A percentile compares a stretch with the other conserved stretches of the same genome.
phyloP scores from a whole-genome alignment of 2,113 vertebrate species.

The Cygnus buccinator region DNA sequence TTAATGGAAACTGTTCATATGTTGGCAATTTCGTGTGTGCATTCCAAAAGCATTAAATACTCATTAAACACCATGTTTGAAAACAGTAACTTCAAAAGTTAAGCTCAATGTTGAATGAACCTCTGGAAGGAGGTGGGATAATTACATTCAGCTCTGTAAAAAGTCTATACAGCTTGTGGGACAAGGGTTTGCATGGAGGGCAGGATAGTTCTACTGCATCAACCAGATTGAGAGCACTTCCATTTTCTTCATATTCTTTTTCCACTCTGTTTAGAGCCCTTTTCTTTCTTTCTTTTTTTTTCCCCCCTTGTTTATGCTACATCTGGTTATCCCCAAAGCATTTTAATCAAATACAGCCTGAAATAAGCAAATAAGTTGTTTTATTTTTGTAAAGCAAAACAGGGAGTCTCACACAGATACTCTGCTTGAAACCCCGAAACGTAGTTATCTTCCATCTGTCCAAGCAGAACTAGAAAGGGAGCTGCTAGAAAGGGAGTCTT shows the following conservation, averaged over 20 bases:
- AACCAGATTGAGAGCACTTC: background rate
- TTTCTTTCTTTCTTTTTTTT: background rate
- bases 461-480: slow-evolving; percentile 3
- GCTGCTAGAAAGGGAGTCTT: background rate
- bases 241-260: background rate
- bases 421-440: slow-evolving; percentile 7
- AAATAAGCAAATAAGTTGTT: background rate
- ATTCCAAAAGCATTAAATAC: background rate
- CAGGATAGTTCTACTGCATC: background rate
- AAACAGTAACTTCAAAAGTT: background rate
- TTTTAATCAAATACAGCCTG: background rate
- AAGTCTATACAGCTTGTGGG: background rate
- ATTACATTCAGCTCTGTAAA: background rate
- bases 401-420: background rate
- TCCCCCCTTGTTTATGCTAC: background rate
- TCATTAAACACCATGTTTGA: background rate
- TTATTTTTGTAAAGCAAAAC: background rate
- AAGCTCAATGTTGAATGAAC: background rate
- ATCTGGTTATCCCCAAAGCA: background rate
- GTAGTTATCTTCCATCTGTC: slow-evolving; percentile 21
- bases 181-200: background rate
- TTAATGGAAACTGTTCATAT: background rate
- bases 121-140: background rate
- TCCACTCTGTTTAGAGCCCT: background rate
- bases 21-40: background rate